Evolutionary conservation across 2,113 vertebrate genomes (phyloP).

Genomic region (Tupaia chinensis): DNA sequence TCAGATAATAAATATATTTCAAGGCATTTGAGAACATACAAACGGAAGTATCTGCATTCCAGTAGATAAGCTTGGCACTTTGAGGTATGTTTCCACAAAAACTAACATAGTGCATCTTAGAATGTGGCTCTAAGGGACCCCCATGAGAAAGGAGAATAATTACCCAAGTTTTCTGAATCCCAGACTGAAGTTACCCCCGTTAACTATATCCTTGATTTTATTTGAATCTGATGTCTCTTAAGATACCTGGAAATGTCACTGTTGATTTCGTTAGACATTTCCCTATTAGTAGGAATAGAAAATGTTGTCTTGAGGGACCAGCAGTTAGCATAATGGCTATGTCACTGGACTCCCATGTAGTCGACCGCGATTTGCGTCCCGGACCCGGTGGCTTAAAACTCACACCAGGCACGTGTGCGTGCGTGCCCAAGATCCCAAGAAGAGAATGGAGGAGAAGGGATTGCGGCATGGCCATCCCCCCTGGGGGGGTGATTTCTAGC

Average conservation of each 20-base stretch:
- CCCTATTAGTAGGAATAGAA: neutral
- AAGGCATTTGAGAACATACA: neutral
- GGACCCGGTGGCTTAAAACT: too few species aligned
- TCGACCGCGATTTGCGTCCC: too few species aligned
- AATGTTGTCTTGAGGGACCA: neutral
- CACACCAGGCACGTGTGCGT: too few species aligned
- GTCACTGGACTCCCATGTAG: too few species aligned
- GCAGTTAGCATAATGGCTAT: too few species aligned
- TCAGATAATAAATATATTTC: neutral
- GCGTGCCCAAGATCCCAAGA: too few species aligned
- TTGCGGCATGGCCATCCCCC: too few species aligned
- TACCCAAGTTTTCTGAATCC: neutral
- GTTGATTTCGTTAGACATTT: neutral
- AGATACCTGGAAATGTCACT: neutral
- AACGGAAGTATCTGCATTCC: neutral
- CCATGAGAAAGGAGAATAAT: neutral
- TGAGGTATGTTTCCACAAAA: neutral
- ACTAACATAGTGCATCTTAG: neutral
- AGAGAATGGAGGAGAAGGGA: too few species aligned
- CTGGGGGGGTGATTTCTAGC: too few species aligned
- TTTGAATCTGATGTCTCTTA: neutral
- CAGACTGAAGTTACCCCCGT: neutral
- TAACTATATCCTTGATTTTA: neutral
- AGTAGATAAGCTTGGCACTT: neutral
- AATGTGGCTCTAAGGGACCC: neutral